A percentile compares a stretch with the other conserved stretches of the same genome.
Evolutionary conservation across 2,888 invertebrate species (phyloP).

Genomic region (Pelosia muscerda): DNA sequence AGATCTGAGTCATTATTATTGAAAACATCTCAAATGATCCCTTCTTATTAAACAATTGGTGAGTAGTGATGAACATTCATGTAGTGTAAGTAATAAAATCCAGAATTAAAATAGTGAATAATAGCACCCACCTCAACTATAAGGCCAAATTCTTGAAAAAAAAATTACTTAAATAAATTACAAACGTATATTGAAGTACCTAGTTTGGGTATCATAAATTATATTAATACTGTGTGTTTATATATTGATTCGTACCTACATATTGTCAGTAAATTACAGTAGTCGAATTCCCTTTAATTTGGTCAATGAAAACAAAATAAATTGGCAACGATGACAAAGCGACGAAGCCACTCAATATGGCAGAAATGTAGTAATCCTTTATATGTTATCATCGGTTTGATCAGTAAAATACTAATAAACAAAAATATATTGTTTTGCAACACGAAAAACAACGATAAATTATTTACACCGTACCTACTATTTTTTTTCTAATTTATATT

Average conservation of each 20-base stretch:
- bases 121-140: slow-evolving; percentile 72
- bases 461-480: too few species aligned
- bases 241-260: slow-evolving; percentile 62
- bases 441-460: too few species aligned
- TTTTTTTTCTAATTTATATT: too few species aligned
- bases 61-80: slow-evolving; percentile 62
- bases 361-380: slow-evolving; percentile 81
- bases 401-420: slow-evolving; percentile 19
- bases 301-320: slow-evolving; percentile 67
- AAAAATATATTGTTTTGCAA: too few species aligned
- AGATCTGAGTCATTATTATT: slow-evolving; percentile 9
- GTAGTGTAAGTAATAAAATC: slow-evolving; percentile 64
- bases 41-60: slow-evolving; percentile 52
- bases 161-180: slow-evolving; percentile 50
- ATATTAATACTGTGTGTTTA: slow-evolving; percentile 78
- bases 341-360: slow-evolving; percentile 72
- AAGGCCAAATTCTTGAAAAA: slow-evolving; percentile 29
- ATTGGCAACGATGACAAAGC: slow-evolving; percentile 40
- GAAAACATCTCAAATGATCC: slow-evolving; percentile 22
- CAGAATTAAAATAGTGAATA: slow-evolving; percentile 74
- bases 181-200: slow-evolving; percentile 28
- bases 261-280: slow-evolving; percentile 63
- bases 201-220: slow-evolving; percentile 75
- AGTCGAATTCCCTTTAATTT: slow-evolving; percentile 69
- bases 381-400: slow-evolving; percentile 74